A percentile compares a stretch with the other conserved stretches of the same genome.
These are phyloP conservation scores for Diglossa brunneiventris DNA, from an alignment of 2,113 vertebrate species.

Conservation along the genomic window DNA sequence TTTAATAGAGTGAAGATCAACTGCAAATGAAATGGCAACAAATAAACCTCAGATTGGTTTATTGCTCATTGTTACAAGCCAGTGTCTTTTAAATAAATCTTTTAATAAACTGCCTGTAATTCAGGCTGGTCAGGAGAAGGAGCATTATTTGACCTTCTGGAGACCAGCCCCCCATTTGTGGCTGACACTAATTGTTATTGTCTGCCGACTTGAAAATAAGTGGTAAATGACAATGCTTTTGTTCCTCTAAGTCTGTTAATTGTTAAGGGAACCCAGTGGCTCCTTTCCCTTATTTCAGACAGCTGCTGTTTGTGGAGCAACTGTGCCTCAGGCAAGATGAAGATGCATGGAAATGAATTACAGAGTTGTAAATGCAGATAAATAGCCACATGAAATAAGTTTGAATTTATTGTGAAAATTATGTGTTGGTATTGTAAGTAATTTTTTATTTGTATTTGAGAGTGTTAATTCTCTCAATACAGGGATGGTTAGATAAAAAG, in stretches of 20 bases:
- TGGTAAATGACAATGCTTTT: background rate
- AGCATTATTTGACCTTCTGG: background rate
- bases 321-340: background rate
- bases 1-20: background rate
- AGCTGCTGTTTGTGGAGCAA: background rate
- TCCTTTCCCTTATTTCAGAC: background rate
- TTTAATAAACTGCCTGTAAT: background rate
- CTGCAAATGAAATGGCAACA: background rate
- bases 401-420: background rate
- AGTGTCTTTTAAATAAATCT: background rate
- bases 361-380: background rate
- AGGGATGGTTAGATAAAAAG: background rate
- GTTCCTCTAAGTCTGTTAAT: background rate
- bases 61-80: background rate
- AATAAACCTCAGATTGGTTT: background rate
- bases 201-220: background rate
- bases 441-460: background rate
- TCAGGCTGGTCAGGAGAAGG: background rate
- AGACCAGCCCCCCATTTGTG: background rate
- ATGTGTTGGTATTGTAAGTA: background rate
- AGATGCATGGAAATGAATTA: background rate
- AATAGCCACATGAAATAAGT: background rate
- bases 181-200: background rate
- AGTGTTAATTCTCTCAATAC: background rate
- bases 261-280: background rate